Evolutionary conservation across 2,888 invertebrate genomes (phyloP).

Genomic region (Tachina lurida): DNA sequence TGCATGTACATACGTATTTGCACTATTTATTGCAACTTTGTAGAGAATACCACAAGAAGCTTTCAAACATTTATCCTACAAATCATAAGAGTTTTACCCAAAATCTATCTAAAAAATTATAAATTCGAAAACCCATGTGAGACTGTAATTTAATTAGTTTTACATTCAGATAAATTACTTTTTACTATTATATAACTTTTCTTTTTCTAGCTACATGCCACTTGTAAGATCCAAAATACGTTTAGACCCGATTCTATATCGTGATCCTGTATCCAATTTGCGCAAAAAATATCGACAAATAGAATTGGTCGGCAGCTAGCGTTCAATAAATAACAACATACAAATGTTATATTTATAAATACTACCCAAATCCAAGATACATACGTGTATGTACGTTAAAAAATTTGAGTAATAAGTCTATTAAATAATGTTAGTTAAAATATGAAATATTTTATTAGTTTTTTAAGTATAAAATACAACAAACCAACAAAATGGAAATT

Average conservation of each 20-base stretch:
- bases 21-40: too few species aligned
- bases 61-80: too few species aligned
- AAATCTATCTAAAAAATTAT: too few species aligned
- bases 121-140: neutral
- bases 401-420: slow-evolving; percentile 63
- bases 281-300: slow-evolving; percentile 98
- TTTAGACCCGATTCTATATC: slow-evolving; percentile 97
- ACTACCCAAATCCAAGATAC: slow-evolving; percentile 65
- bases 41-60: too few species aligned
- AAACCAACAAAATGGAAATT: slow-evolving; percentile 47
- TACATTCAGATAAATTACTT: neutral
- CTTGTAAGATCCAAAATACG: slow-evolving; percentile 94
- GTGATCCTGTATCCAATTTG: slow-evolving; percentile 96
- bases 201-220: slow-evolving; percentile 90
- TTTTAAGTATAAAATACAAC: slow-evolving; percentile 63
- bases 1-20: too few species aligned
- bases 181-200: slow-evolving; percentile 7
- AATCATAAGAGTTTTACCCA: too few species aligned
- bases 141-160: neutral
- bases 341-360: slow-evolving; percentile 61
- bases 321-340: slow-evolving; percentile 78
- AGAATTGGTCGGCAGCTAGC: slow-evolving; percentile 91
- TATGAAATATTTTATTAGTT: slow-evolving; percentile 71
- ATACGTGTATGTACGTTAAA: slow-evolving; percentile 40
- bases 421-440: slow-evolving; percentile 71